Evolutionary conservation across 1,140 invertebrate genomes (phyloP).

Genomic region (Brachionus manjavacas): DNA sequence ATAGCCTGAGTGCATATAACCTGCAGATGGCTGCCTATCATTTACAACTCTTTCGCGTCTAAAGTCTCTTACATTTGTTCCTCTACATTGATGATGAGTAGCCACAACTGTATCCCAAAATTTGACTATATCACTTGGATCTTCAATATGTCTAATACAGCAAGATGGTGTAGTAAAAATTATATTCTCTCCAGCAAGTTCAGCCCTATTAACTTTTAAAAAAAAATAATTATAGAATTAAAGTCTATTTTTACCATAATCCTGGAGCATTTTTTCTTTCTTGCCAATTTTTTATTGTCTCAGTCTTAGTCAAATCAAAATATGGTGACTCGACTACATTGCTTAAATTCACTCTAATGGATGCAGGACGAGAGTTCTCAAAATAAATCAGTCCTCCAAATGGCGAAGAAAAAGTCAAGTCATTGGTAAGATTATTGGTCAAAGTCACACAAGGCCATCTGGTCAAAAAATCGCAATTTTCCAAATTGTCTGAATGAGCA

Average conservation of each 20-base stretch:
- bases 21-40: conserved; percentile 45
- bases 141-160: conserved; percentile 43
- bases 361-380: not conserved
- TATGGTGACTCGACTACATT: conserved; percentile 19
- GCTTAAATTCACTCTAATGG: not conserved
- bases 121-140: conserved; percentile 42
- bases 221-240: not conserved
- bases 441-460: conserved; percentile 25
- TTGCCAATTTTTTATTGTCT: conserved; percentile 10
- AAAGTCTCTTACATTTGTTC: conserved; percentile 34
- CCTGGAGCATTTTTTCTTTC: conserved; percentile 41
- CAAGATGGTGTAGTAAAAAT: conserved; percentile 45
- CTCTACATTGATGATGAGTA: conserved; percentile 44
- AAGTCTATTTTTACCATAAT: conserved; percentile 33
- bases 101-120: conserved; percentile 45
- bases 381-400: conserved; percentile 39
- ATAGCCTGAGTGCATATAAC: conserved; percentile 47
- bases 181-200: conserved; percentile 45
- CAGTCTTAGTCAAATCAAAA: conserved; percentile 29
- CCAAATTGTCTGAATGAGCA: conserved; percentile 11
- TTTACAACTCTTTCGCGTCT: conserved; percentile 45
- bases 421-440: not conserved
- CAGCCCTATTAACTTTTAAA: conserved; percentile 43
- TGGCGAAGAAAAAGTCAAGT: not conserved
- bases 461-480: not conserved